These are phyloP conservation scores for Lethrus apterus DNA, from an alignment of 1,140 invertebrate species.

Conservation along the genomic window DNA sequence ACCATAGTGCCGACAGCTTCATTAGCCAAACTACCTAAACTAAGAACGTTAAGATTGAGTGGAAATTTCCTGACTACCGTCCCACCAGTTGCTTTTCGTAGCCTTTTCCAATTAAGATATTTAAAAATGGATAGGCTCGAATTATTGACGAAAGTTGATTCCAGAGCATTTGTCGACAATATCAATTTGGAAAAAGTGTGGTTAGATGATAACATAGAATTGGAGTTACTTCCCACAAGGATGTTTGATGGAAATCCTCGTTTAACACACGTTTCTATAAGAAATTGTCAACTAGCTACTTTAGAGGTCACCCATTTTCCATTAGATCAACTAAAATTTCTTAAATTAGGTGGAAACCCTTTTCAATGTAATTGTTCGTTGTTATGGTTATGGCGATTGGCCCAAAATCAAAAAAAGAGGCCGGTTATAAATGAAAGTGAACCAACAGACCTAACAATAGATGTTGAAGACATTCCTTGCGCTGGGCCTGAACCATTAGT, in stretches of 20 bases:
- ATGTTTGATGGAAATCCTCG: constrained; percentile 70
- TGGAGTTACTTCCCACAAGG: constrained; percentile 59
- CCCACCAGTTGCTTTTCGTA: constrained; percentile 67
- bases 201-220: constrained; percentile 66
- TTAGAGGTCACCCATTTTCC: constrained; percentile 73
- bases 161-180: constrained; percentile 74
- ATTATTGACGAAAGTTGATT: constrained; percentile 58
- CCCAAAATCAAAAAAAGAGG: constrained; percentile 44
- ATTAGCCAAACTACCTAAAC: constrained; percentile 64
- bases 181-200: constrained; percentile 70
- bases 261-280: constrained; percentile 62
- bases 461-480: constrained; percentile 48
- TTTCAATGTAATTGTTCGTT: constrained; percentile 81
- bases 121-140: constrained; percentile 62
- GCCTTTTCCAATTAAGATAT: constrained; percentile 67
- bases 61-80: constrained; percentile 66
- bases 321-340: constrained; percentile 59
- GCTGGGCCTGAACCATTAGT: constrained; percentile 46
- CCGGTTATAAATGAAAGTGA: constrained; percentile 16
- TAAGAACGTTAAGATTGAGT: constrained; percentile 64
- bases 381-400: constrained; percentile 75
- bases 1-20: constrained; percentile 66
- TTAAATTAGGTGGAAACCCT: constrained; percentile 73
- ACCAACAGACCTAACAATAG: constrained; percentile 27
- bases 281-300: constrained; percentile 61